A percentile compares a stretch with the other conserved stretches of the same genome.
Evolutionary conservation across 2,888 invertebrate species (phyloP).

Genomic region (Holacanthella duospinosa): DNA sequence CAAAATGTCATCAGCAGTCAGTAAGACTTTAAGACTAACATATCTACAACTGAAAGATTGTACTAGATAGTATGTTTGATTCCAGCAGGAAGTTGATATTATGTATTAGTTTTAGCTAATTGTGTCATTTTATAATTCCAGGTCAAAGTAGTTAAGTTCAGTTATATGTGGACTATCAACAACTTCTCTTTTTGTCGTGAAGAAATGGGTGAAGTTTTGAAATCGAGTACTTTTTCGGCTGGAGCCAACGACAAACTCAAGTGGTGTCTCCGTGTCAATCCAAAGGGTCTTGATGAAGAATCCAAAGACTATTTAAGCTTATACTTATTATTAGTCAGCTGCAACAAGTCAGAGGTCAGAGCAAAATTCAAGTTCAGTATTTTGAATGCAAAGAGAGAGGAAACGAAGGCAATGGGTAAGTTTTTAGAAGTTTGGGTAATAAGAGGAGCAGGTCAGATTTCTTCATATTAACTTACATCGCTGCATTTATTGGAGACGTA

Average conservation of each 20-base stretch:
- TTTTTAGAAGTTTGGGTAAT: not conserved
- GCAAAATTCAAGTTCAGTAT: slow-evolving; percentile 99
- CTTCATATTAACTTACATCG: too few relatives aligned
- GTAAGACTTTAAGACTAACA: too few relatives aligned
- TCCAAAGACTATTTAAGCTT: slow-evolving; percentile 99
- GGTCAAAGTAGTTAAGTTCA: slow-evolving; percentile 99
- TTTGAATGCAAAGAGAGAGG: slow-evolving; percentile 98
- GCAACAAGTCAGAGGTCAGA: slow-evolving; percentile 99
- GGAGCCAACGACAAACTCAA: slow-evolving; percentile 99
- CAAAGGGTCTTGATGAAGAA: slow-evolving; percentile 99
- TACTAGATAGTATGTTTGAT: too few relatives aligned
- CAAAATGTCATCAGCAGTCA: too few relatives aligned
- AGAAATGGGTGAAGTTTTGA: slow-evolving; percentile 99
- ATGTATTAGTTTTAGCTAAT: not conserved
- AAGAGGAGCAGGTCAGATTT: not conserved
- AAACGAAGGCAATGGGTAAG: slow-evolving; percentile 98
- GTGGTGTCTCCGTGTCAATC: slow-evolving; percentile 79
- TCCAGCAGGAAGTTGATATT: too few relatives aligned
- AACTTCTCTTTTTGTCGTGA: slow-evolving; percentile 99
- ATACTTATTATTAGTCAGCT: slow-evolving; percentile 95
- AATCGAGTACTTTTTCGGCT: slow-evolving; percentile 98
- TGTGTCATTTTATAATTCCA: slow-evolving; percentile 43
- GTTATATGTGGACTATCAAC: slow-evolving; percentile 99
- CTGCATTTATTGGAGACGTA: slow-evolving; percentile 26
- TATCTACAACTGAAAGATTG: too few relatives aligned